These are phyloP conservation scores for Melanogrammus aeglefinus DNA, from an alignment of 2,797 vertebrate genomes.

Conservation along the genomic window DNA sequence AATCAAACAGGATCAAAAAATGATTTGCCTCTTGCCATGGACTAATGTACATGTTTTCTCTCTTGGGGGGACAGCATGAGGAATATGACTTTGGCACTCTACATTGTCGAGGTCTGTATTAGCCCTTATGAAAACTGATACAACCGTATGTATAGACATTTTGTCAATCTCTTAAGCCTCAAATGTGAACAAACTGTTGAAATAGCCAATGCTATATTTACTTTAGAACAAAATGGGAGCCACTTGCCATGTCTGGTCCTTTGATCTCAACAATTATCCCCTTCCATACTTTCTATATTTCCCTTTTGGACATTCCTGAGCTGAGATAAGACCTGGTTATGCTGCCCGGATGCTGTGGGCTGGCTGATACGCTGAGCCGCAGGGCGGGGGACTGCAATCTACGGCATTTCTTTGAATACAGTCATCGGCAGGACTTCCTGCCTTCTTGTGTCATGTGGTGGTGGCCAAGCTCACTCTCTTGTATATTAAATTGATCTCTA, in stretches of 20 bases:
- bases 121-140: not conserved
- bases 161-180: not conserved
- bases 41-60: too few species aligned
- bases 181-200: not conserved
- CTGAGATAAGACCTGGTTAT: constrained; percentile 52
- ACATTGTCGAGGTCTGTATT: not conserved
- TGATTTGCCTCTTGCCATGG: too few species aligned
- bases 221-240: not conserved
- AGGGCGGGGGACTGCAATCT: not conserved
- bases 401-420: constrained; percentile 11
- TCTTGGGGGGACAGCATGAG: too few species aligned
- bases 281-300: constrained; percentile 39
- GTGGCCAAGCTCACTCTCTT: constrained; percentile 19
- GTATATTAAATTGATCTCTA: not conserved
- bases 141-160: not conserved
- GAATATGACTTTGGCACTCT: too few species aligned
- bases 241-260: not conserved
- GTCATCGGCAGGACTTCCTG: constrained; percentile 11
- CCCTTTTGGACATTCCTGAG: constrained; percentile 55
- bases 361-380: not conserved
- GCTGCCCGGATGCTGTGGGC: constrained; percentile 42
- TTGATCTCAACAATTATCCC: not conserved
- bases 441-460: constrained; percentile 39
- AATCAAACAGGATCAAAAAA: too few species aligned
- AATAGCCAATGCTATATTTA: not conserved